Percentiles rank a stretch among this genome's conserved stretches.
These are phyloP conservation scores for Sarcophaga caerulescens DNA, from an alignment of 2,888 invertebrate genomes.

Conservation along the genomic window DNA sequence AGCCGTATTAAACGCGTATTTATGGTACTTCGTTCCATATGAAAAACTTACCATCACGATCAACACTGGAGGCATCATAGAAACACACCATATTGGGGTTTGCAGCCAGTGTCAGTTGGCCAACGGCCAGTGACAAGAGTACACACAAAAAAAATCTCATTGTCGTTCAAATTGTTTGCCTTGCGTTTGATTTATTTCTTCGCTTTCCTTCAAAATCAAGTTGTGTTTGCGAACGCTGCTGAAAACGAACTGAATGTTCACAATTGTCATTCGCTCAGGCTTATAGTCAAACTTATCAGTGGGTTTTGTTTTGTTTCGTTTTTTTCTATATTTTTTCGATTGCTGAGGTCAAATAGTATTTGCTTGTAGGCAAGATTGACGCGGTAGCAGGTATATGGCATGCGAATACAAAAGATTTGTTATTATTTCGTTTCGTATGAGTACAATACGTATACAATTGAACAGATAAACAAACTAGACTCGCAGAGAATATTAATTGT, in stretches of 20 bases:
- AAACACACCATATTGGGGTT: constrained; percentile 65
- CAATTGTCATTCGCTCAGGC: constrained; percentile 4
- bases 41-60: constrained; percentile 56
- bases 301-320: constrained; percentile 7
- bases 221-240: constrained; percentile 29
- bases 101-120: constrained; percentile 48
- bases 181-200: neutral
- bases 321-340: constrained; percentile 6
- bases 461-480: constrained; percentile 18
- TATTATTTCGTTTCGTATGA: constrained; percentile 21
- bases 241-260: constrained; percentile 47
- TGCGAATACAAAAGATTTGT: constrained; percentile 30
- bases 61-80: constrained; percentile 60
- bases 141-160: constrained; percentile 52
- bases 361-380: neutral
- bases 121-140: constrained; percentile 45
- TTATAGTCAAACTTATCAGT: constrained; percentile 43
- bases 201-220: neutral
- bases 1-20: neutral
- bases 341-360: constrained; percentile 51
- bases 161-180: constrained; percentile 6
- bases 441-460: constrained; percentile 16
- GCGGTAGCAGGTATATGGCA: neutral
- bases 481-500: constrained; percentile 22
- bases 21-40: neutral